Conservation (phyloP, 2,888 invertebrate species). For the Ptilodon capucinus region DNA sequence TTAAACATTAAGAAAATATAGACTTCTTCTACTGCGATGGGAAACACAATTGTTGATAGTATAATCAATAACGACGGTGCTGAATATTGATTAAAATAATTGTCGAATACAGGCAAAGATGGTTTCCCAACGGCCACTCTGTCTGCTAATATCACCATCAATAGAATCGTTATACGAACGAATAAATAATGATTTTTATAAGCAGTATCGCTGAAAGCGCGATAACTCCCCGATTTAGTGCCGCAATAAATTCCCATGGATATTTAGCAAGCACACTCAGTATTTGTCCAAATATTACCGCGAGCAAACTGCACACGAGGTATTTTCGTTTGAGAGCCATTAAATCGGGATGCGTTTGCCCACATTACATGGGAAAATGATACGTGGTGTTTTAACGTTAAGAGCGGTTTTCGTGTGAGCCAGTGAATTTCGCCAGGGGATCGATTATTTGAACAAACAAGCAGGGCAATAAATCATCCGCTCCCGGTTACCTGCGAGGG, state of each 20-base stretch:
- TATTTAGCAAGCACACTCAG: constrained; percentile 59
- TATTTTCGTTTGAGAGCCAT: constrained; percentile 68
- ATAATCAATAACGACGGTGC: constrained; percentile 7
- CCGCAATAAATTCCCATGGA: constrained; percentile 60
- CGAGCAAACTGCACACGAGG: constrained; percentile 53
- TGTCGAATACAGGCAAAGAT: constrained; percentile 15
- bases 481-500: constrained; percentile 75
- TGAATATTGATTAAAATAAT: constrained; percentile 10
- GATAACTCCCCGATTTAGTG: constrained; percentile 55
- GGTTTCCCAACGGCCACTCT: too few species aligned
- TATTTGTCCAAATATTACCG: constrained; percentile 70
- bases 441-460: constrained; percentile 81
- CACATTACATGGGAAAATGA: constrained; percentile 34
- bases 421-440: constrained; percentile 49
- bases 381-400: constrained; percentile 32
- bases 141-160: constrained; percentile 20
- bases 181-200: constrained; percentile 26
- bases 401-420: constrained; percentile 38
- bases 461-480: constrained; percentile 77
- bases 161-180: too few species aligned
- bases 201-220: constrained; percentile 36
- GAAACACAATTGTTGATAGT: too few species aligned
- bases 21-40: too few species aligned
- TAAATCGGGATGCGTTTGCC: constrained; percentile 60
- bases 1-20: too few species aligned